phyloP scores from a whole-genome alignment of 2,113 vertebrate genomes.

The Hyaena hyaena region DNA sequence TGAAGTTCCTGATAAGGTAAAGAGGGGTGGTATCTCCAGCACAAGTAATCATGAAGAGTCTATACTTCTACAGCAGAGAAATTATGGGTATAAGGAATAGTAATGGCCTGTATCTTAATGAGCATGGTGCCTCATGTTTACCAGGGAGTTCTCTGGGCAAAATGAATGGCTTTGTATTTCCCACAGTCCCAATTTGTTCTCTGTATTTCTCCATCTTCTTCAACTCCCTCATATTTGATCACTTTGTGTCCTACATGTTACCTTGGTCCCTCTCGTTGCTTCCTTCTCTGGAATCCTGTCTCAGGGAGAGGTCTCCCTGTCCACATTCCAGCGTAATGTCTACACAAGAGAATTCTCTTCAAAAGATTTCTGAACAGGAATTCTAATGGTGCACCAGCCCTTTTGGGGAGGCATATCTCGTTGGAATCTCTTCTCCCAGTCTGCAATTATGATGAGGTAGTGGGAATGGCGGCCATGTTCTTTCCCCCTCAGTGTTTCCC shows the following conservation, averaged over 20 bases:
- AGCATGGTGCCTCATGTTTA: neutral
- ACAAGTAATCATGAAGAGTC: neutral
- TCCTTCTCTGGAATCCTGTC: neutral
- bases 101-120: neutral
- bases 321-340: neutral
- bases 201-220: neutral
- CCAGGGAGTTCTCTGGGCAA: neutral
- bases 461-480: neutral
- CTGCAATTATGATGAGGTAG: neutral
- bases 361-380: neutral
- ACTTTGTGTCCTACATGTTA: neutral
- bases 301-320: neutral
- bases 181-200: neutral
- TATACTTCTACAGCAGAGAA: neutral
- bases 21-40: neutral
- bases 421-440: neutral
- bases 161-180: neutral
- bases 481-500: neutral
- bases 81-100: neutral
- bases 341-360: neutral
- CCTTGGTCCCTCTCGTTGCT: neutral
- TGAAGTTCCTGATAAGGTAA: neutral
- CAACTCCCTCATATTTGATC: neutral
- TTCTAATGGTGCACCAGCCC: neutral
- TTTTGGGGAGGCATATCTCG: neutral